Conservation (phyloP, 2,113 vertebrate genomes). For the Propithecus coquereli region DNA sequence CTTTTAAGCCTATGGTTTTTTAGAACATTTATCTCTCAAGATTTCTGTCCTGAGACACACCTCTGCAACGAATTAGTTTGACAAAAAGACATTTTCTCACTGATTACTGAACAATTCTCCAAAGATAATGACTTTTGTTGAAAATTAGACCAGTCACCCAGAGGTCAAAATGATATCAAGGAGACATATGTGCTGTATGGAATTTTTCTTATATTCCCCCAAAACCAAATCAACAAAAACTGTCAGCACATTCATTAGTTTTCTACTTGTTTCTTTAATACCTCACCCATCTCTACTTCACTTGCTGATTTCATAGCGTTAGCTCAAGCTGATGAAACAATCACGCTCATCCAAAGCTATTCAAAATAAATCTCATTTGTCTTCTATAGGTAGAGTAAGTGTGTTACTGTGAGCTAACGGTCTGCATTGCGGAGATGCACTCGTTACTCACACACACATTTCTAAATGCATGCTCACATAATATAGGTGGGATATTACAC, state of each 20-base stretch:
- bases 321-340: slow-evolving; percentile 18
- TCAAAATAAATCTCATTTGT: slow-evolving; percentile 28
- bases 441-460: not conserved
- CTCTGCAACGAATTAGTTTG: not conserved
- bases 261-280: slow-evolving; percentile 37
- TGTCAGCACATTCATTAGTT: slow-evolving; percentile 9
- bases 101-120: slow-evolving; percentile 36
- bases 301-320: slow-evolving; percentile 37
- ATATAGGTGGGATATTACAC: not conserved
- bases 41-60: not conserved
- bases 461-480: not conserved
- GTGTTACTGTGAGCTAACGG: not conserved
- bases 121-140: slow-evolving; percentile 38
- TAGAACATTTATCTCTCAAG: slow-evolving; percentile 24
- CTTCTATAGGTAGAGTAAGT: not conserved
- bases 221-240: slow-evolving; percentile 31
- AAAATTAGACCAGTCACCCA: not conserved
- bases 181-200: not conserved
- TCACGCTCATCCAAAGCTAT: not conserved
- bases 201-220: not conserved
- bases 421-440: not conserved
- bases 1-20: slow-evolving; percentile 41
- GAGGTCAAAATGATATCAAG: slow-evolving; percentile 23
- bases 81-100: slow-evolving; percentile 20
- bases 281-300: not conserved